phyloP scores from a whole-genome alignment of 2,888 invertebrate species.

The Athalia cordata region DNA sequence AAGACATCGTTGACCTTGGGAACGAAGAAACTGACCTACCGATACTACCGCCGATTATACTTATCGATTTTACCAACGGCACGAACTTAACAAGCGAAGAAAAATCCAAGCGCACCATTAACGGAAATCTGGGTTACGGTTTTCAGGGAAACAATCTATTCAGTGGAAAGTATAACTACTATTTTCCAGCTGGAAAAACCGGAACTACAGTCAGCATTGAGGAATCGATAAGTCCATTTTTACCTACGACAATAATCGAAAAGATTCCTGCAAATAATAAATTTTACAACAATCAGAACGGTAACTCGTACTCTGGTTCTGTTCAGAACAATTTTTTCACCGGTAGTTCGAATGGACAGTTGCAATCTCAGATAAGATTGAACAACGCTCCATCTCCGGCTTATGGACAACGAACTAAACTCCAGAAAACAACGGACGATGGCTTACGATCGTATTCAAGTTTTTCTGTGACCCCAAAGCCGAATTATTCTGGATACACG shows the following conservation, averaged over 20 bases:
- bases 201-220: conserved; percentile 71
- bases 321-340: conserved; percentile 1
- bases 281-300: conserved; percentile 35
- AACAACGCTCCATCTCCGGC: conserved; percentile 48
- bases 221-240: conserved; percentile 68
- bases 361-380: conserved; percentile 43
- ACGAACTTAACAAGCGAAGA: conserved; percentile 62
- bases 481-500: conserved; percentile 26
- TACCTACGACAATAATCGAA: conserved; percentile 68
- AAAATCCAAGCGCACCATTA: conserved; percentile 81
- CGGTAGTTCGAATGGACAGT: not conserved
- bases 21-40: conserved; percentile 55
- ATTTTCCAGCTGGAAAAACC: conserved; percentile 68
- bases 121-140: conserved; percentile 83
- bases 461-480: conserved; percentile 52
- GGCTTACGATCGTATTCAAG: conserved; percentile 52
- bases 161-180: conserved; percentile 65
- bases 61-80: conserved; percentile 67
- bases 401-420: conserved; percentile 66
- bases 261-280: conserved; percentile 54
- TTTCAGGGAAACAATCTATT: conserved; percentile 75
- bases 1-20: conserved; percentile 43
- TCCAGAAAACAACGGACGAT: conserved; percentile 58
- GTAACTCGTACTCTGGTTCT: conserved; percentile 10
- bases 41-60: conserved; percentile 67